A percentile compares a stretch with the other conserved stretches of the same genome.
Conservation (phyloP, 1,140 invertebrate genomes). For the Plutomurus gul region DNA sequence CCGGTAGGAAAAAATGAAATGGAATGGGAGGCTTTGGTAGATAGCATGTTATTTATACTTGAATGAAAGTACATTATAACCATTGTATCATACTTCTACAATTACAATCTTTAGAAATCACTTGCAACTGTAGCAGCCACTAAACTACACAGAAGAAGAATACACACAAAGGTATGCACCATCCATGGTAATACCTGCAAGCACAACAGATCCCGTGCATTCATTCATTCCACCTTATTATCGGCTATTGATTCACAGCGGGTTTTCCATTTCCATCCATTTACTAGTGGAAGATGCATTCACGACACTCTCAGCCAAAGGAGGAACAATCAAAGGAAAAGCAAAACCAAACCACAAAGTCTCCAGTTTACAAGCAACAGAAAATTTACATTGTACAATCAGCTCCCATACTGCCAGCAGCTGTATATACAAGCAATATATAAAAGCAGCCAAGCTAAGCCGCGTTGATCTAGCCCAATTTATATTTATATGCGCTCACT, state of each 20-base stretch:
- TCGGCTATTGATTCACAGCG: background rate
- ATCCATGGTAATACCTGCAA: background rate
- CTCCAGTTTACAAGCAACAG: no score
- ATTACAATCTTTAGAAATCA: background rate
- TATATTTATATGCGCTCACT: no score
- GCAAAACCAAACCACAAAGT: no score
- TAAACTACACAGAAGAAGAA: background rate
- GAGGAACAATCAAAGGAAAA: background rate
- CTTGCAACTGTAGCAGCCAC: background rate
- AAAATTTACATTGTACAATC: no score
- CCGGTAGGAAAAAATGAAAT: conserved; percentile 14
- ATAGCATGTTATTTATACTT: background rate
- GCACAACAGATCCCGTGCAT: background rate
- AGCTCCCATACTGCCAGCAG: no score
- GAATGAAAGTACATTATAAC: background rate
- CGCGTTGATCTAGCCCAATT: no score
- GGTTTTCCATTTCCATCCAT: background rate
- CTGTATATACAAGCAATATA: no score
- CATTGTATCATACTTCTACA: background rate
- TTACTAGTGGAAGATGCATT: background rate
- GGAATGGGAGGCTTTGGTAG: background rate
- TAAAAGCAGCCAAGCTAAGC: no score
- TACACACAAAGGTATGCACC: background rate
- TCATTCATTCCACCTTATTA: background rate
- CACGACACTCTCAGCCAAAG: background rate